Conservation (phyloP, 2,888 invertebrate species). For the Noctua janthina region DNA sequence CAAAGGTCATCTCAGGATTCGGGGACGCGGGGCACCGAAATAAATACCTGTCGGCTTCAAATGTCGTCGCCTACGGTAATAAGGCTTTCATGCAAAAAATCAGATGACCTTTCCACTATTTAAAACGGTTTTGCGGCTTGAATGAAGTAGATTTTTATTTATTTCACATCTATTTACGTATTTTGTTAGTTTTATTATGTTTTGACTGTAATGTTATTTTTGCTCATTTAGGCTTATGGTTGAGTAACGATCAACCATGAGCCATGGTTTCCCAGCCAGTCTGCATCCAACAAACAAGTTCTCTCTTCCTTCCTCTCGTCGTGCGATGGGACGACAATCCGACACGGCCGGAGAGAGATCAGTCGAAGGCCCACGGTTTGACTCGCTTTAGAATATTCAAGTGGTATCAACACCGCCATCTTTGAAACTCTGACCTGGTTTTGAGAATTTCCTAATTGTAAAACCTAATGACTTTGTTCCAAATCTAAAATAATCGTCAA, state of each 20-base stretch:
- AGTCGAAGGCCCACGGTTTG: neutral
- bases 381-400: neutral
- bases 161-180: neutral
- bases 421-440: neutral
- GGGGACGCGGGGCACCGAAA: constrained; percentile 17
- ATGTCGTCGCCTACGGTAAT: constrained; percentile 30
- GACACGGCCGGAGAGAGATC: neutral
- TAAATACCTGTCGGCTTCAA: constrained; percentile 48
- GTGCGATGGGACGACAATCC: neutral
- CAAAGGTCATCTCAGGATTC: constrained; percentile 42
- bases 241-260: neutral
- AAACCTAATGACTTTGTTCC: neutral
- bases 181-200: neutral
- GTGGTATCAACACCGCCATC: neutral
- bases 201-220: neutral
- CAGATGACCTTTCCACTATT: constrained; percentile 18
- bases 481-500: neutral
- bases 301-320: neutral
- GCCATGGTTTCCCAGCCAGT: neutral
- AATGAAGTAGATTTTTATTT: constrained; percentile 8
- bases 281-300: neutral
- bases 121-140: neutral
- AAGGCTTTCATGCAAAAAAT: constrained; percentile 26
- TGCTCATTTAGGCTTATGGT: neutral
- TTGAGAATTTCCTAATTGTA: neutral